These are phyloP conservation scores for Chascanopsetta lugubris DNA, from an alignment of 2,113 vertebrate species.

Conservation along the genomic window DNA sequence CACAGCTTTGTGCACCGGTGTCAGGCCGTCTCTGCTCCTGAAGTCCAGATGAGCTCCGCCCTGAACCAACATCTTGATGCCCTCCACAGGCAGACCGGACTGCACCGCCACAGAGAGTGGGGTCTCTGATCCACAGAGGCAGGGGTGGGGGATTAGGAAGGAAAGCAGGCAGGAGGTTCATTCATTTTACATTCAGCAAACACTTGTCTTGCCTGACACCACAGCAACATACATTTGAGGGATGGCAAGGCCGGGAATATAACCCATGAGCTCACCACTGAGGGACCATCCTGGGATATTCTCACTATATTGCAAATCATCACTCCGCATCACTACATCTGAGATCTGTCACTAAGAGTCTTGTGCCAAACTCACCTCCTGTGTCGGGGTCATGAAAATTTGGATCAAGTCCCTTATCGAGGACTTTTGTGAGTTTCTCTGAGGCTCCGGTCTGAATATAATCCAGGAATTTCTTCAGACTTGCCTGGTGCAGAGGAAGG, in stretches of 20 bases:
- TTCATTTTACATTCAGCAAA: no score
- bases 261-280: no score
- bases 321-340: background rate
- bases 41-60: constrained; percentile 92
- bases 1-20: constrained; percentile 88
- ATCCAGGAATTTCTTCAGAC: constrained; percentile 91
- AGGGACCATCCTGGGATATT: background rate
- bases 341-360: background rate
- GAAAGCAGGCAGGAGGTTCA: background rate
- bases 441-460: constrained; percentile 86
- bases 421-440: constrained; percentile 88
- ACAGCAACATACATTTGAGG: no score
- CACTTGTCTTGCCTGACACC: no score
- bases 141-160: background rate
- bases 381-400: constrained; percentile 92
- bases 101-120: constrained; percentile 87
- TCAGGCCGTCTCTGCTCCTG: constrained; percentile 87
- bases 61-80: constrained; percentile 86
- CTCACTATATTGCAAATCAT: background rate
- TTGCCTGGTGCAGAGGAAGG: constrained; percentile 79
- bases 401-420: constrained; percentile 93
- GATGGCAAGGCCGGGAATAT: no score
- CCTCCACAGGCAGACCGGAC: constrained; percentile 81
- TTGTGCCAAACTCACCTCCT: constrained; percentile 81
- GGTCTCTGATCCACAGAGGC: constrained; percentile 80